Percentiles rank a stretch among this genome's conserved stretches.
Conservation (phyloP, 2,797 vertebrate genomes). For the Pangasius sanitwongsei region DNA sequence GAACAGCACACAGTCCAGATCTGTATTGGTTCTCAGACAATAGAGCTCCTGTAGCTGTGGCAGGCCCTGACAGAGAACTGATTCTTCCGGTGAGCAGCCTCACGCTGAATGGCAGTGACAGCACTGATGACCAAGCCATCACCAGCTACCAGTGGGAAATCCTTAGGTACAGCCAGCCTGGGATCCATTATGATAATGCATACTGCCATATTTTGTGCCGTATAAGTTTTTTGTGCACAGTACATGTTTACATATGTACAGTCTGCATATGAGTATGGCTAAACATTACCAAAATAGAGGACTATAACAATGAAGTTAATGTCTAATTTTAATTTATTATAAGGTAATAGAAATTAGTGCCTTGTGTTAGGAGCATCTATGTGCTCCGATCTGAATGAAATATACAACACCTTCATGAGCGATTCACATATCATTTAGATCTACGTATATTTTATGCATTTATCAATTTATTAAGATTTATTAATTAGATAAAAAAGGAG, state of each 20-base stretch:
- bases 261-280: neutral
- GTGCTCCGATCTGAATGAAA: neutral
- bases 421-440: neutral
- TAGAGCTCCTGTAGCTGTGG: conserved; percentile 78
- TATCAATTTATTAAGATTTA: neutral
- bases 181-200: neutral
- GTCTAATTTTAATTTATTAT: neutral
- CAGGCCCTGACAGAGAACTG: conserved; percentile 81
- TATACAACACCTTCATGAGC: neutral
- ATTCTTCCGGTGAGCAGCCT: conserved; percentile 76
- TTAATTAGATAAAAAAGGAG: neutral
- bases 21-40: conserved; percentile 61
- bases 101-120: conserved; percentile 80
- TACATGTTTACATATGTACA: neutral
- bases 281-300: neutral
- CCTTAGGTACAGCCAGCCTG: conserved; percentile 77
- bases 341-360: neutral
- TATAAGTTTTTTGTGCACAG: neutral
- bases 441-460: neutral
- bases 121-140: conserved; percentile 80
- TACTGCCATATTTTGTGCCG: neutral
- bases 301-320: neutral
- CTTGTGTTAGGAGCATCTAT: neutral
- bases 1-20: neutral
- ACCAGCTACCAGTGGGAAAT: conserved; percentile 83